These are phyloP conservation scores for Colaptes auratus DNA, from an alignment of 2,113 vertebrate genomes.

Conservation along the genomic window DNA sequence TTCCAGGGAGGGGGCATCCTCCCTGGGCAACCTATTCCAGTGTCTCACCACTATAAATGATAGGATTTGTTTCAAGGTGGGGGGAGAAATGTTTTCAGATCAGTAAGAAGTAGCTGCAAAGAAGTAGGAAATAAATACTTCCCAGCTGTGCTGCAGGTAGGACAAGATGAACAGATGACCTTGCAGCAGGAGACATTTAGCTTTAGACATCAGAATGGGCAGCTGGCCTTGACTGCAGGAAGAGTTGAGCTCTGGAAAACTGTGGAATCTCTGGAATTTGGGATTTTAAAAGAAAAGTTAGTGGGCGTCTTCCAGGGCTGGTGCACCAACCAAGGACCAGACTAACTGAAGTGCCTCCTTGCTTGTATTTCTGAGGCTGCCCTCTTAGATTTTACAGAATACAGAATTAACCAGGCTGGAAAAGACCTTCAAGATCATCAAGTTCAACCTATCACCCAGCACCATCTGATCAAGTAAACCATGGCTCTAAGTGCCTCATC, in stretches of 20 bases:
- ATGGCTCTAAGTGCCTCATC: too few species aligned
- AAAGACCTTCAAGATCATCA: too few species aligned
- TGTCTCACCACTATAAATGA: background rate
- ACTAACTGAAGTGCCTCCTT: background rate
- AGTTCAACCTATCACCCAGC: too few species aligned
- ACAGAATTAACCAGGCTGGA: too few species aligned
- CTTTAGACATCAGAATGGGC: background rate
- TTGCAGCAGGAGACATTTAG: background rate
- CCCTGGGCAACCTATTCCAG: too few species aligned
- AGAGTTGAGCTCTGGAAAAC: too few species aligned
- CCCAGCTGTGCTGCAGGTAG: background rate
- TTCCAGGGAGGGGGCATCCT: too few species aligned
- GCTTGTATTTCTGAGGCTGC: fast-evolving
- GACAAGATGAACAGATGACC: background rate
- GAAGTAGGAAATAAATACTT: background rate
- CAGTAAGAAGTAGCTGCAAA: background rate
- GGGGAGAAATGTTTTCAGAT: background rate
- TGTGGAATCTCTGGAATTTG: background rate
- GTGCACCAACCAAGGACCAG: background rate
- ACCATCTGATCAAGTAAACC: too few species aligned
- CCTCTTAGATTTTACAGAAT: background rate
- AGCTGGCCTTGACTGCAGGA: background rate
- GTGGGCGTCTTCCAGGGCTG: background rate
- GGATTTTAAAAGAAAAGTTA: background rate
- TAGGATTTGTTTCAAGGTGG: background rate